Percentiles rank a stretch among this genome's conserved stretches.
Conservation (phyloP, 2,888 invertebrate genomes). For the Perithous albicinctus region DNA sequence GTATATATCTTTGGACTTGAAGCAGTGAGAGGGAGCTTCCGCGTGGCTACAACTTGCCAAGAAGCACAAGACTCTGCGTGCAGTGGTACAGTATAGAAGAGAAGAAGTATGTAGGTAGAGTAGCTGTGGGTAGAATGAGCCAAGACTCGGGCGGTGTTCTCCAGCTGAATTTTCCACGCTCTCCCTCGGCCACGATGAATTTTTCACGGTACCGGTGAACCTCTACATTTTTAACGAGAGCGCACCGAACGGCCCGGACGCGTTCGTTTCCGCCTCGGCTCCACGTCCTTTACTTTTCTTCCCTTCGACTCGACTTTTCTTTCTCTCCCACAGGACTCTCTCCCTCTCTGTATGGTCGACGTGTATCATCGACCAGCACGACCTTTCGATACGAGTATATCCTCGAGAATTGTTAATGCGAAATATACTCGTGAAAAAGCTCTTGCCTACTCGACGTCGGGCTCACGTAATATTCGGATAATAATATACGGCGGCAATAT, state of each 20-base stretch:
- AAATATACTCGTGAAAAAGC: background rate
- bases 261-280: conserved; percentile 21
- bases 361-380: conserved; percentile 14
- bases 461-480: too few relatives aligned
- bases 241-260: conserved; percentile 13
- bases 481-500: too few relatives aligned
- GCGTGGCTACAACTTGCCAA: conserved; percentile 2
- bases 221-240: conserved; percentile 58
- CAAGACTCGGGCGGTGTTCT: conserved; percentile 31
- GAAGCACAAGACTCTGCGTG: conserved; percentile 35
- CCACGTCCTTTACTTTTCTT: background rate
- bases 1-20: conserved; percentile 49
- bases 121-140: background rate
- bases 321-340: conserved; percentile 45
- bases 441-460: too few relatives aligned
- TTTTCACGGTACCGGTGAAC: conserved; percentile 58
- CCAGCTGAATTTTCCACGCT: conserved; percentile 61
- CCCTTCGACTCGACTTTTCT: conserved; percentile 33
- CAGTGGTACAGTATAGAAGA: too few relatives aligned
- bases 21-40: conserved; percentile 35
- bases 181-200: conserved; percentile 56
- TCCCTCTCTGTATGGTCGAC: conserved; percentile 1
- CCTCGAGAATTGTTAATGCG: background rate
- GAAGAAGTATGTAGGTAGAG: conserved; percentile 22
- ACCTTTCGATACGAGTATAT: background rate